phyloP scores from a whole-genome alignment of 2,797 vertebrate species.

The Glyptemys insculpta region DNA sequence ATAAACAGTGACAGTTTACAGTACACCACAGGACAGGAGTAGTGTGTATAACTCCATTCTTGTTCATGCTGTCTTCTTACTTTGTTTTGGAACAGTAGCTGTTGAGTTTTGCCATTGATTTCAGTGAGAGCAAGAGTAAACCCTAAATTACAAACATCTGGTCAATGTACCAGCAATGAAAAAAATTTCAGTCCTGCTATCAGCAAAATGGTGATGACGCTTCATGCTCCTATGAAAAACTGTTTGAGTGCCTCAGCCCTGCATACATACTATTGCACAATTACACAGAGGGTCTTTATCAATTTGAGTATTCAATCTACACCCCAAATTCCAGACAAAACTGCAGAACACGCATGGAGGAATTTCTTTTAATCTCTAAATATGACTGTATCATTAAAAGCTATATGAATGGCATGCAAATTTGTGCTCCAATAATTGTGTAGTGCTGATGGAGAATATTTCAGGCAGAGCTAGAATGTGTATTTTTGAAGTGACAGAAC shows the following conservation, averaged over 20 bases:
- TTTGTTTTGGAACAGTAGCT: conserved; percentile 53
- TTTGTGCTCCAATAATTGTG: conserved; percentile 12
- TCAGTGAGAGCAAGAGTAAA: conserved; percentile 47
- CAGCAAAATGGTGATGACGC: fast-evolving
- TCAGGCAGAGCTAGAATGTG: neutral
- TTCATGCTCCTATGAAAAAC: neutral
- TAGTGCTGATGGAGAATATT: neutral
- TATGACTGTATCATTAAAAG: neutral
- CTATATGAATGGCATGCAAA: neutral
- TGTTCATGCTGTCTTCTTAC: conserved; percentile 72
- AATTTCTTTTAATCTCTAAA: neutral
- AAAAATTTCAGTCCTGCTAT: conserved; percentile 8
- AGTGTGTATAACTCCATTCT: conserved; percentile 63
- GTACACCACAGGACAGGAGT: conserved; percentile 14
- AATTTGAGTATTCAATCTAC: neutral
- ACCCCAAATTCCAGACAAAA: neutral
- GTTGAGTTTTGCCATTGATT: conserved; percentile 57
- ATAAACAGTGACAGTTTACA: conserved; percentile 28
- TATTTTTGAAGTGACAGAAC: neutral
- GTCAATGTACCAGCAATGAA: conserved; percentile 39
- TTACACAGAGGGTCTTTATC: neutral
- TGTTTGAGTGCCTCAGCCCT: neutral
- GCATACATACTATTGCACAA: neutral
- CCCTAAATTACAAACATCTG: conserved; percentile 71
- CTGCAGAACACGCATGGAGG: neutral